Base-by-base conservation (phyloP, 2,888 invertebrate genomes). In the Empis stercorea region DNA sequence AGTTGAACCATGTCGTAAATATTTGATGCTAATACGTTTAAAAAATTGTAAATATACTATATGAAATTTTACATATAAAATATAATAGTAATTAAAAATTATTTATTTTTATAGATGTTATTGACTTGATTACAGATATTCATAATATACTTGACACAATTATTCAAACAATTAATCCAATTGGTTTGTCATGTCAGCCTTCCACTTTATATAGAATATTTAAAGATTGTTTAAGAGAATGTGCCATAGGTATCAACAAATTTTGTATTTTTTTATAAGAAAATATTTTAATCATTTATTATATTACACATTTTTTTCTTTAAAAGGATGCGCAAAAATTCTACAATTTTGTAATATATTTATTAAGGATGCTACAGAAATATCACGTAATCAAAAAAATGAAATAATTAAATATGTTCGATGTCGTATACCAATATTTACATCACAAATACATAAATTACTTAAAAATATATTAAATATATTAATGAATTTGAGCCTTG, bases 361-460 rank as follows among this genome's bases (percentile, higher is more conserved):
- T 60, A 74, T 78, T 16, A 76, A 76, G 60, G 72, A 77, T 55
- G 79, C 78, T 59, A 67, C 73, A 36, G 77, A 78, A 56, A 64
- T 81, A 50, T 72, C 77, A 9, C 70, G 75, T 48, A 75, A 76
- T 53, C 81, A 81, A 58, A 71, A 79, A 52, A 75, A 80, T 58
- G 79, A 80, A 63, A 79, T 81, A 20, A 76, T 81, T 49, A 73
- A 76, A 58, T 80, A 79, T 61, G 76, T 79, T 34, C 77, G 78
- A 59, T 76, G 78, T 23, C 73, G 80, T 50, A 69, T 81, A 49
- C 80, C 80, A n/a, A 71, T 79, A 44, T 79, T 81, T 56, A 71
- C 80, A 63, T 74, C 73, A 44, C 80, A 80, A 59, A 64, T 79
- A 48, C 73, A 76, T 49, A 73, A 75, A 54, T 71, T 81, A 49